These are phyloP conservation scores for Galeopsomyia nigrocyanea DNA, from an alignment of 2,888 invertebrate species.

Conservation along the genomic window DNA sequence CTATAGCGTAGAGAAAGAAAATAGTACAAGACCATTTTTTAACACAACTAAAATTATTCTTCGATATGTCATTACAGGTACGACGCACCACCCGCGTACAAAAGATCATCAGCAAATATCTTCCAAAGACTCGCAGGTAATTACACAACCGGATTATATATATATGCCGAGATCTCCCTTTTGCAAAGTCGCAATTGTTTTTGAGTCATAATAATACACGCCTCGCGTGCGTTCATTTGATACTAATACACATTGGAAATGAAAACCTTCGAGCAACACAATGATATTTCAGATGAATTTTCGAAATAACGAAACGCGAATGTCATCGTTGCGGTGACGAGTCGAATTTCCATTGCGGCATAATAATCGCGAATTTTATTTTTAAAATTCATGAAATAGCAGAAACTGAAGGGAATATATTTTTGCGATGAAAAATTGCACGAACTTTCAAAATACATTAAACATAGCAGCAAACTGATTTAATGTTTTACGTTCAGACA, in stretches of 20 bases:
- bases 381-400: too few relatives aligned
- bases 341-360: too few relatives aligned
- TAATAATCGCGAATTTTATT: too few relatives aligned
- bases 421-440: not conserved
- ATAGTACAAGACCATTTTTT: not conserved
- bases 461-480: not conserved
- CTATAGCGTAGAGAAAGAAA: not conserved
- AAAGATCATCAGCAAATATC: constrained; percentile 52
- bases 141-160: not conserved
- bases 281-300: not conserved
- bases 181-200: too few relatives aligned
- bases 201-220: not conserved
- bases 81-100: constrained; percentile 57
- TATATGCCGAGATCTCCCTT: not conserved
- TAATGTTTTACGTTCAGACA: constrained; percentile 58
- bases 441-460: not conserved
- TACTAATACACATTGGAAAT: not conserved
- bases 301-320: not conserved
- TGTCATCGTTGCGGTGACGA: not conserved
- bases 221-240: not conserved
- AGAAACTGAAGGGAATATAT: too few relatives aligned
- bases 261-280: not conserved
- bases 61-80: constrained; percentile 51
- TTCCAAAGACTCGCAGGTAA: constrained; percentile 51
- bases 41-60: not conserved